These are phyloP conservation scores for Lithodes maja DNA, from an alignment of 2,888 invertebrate species.

Conservation along the genomic window DNA sequence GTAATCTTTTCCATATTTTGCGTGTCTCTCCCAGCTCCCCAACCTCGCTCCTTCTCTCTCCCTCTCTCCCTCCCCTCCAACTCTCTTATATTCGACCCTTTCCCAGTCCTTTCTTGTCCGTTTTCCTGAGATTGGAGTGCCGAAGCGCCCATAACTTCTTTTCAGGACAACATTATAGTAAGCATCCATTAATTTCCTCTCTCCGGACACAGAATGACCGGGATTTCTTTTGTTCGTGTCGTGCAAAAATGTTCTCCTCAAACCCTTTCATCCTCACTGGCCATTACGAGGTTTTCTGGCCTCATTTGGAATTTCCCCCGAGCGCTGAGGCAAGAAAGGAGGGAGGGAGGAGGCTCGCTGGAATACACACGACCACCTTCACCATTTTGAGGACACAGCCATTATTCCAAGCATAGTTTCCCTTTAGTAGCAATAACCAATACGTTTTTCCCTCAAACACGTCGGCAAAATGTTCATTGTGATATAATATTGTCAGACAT, in stretches of 20 bases:
- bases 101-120: neutral
- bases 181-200: neutral
- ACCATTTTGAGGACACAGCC: too few relatives aligned
- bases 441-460: too few relatives aligned
- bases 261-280: slow-evolving; percentile 1
- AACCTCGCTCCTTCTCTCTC: neutral
- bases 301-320: neutral
- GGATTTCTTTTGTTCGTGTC: neutral
- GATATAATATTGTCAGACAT: too few relatives aligned
- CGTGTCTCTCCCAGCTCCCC: neutral
- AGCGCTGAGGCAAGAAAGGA: neutral
- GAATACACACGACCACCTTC: too few relatives aligned
- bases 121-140: neutral
- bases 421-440: too few relatives aligned
- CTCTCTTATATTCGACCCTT: too few relatives aligned
- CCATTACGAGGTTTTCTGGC: neutral
- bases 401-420: too few relatives aligned
- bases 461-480: too few relatives aligned
- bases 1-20: too few relatives aligned
- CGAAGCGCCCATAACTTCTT: neutral
- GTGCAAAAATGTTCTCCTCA: neutral
- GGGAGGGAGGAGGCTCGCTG: neutral
- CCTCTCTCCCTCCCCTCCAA: neutral
- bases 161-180: neutral
- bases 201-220: neutral